Conservation (phyloP, 2,797 vertebrate genomes). For the Merluccius polli region DNA sequence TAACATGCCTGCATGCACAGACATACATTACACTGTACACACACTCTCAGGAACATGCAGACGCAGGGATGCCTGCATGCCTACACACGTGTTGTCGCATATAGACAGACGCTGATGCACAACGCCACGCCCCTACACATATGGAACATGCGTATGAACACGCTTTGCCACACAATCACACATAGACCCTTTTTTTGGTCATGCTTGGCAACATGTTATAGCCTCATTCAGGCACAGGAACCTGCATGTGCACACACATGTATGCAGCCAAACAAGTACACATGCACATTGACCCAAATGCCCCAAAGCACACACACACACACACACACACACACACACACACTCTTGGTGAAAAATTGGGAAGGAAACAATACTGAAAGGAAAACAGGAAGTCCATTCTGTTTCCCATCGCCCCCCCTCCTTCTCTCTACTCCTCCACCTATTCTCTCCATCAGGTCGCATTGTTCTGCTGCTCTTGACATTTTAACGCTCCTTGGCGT, state of each 20-base stretch:
- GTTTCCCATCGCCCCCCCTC: constrained; percentile 63
- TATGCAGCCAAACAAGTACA: not conserved
- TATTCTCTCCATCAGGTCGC: constrained; percentile 45
- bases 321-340: constrained; percentile 21
- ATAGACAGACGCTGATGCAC: not conserved
- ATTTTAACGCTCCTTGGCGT: constrained; percentile 64
- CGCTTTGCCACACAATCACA: not conserved
- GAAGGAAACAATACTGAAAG: constrained; percentile 73
- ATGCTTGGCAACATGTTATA: not conserved
- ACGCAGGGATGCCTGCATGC: too few relatives aligned
- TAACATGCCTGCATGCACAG: not conserved
- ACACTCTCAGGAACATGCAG: not conserved
- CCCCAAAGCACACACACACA: not conserved
- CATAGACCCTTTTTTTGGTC: not conserved
- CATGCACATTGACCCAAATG: not conserved
- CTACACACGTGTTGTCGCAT: not conserved
- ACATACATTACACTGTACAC: not conserved
- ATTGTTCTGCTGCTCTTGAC: constrained; percentile 71
- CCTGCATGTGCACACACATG: not conserved
- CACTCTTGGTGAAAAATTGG: constrained; percentile 23
- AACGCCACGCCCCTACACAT: not conserved
- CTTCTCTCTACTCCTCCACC: constrained; percentile 28
- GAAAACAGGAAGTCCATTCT: constrained; percentile 70
- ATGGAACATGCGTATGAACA: not conserved
- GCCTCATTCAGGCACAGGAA: too few relatives aligned